phyloP scores from a whole-genome alignment of 92 coral and sea anemone genomes.

The Porites cylindrica region DNA sequence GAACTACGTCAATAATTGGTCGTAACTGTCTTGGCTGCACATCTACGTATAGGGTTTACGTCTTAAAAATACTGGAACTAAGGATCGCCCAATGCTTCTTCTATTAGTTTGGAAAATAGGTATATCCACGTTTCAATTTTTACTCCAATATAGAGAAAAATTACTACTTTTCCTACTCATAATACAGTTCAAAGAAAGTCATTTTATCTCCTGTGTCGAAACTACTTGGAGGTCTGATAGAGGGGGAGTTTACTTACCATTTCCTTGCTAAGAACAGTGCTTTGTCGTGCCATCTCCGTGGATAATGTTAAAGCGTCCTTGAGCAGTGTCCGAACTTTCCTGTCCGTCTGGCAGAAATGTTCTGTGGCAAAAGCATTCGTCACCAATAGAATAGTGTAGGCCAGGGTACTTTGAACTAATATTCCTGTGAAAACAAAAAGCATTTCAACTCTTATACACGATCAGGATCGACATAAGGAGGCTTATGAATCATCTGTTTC shows the following conservation, averaged over 20 bases:
- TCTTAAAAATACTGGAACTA: too few relatives aligned
- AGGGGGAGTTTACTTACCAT: not conserved
- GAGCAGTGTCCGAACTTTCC: slow-evolving; percentile 12
- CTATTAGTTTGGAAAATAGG: too few relatives aligned
- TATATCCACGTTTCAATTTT: too few relatives aligned
- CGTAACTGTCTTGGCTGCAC: too few relatives aligned
- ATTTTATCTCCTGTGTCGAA: not conserved
- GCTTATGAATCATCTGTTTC: too few relatives aligned
- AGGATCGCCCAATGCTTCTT: too few relatives aligned
- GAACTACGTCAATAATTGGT: too few relatives aligned
- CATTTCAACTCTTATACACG: too few relatives aligned
- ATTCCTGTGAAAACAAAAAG: slow-evolving; percentile 1
- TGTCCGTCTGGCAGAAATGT: slow-evolving; percentile 11
- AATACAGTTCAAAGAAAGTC: not conserved
- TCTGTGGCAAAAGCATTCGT: slow-evolving; percentile 2
- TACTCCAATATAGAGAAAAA: too few relatives aligned
- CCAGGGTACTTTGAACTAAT: not conserved
- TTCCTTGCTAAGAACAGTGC: slow-evolving; percentile 6
- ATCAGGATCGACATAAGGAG: not conserved
- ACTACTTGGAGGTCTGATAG: too few relatives aligned
- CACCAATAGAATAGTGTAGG: not conserved
- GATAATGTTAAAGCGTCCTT: not conserved
- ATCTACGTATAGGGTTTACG: too few relatives aligned
- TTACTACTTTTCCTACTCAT: not conserved
- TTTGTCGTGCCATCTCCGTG: not conserved